Conservation (phyloP, 2,113 vertebrate species). For the Nerophis lumbriciformis region DNA sequence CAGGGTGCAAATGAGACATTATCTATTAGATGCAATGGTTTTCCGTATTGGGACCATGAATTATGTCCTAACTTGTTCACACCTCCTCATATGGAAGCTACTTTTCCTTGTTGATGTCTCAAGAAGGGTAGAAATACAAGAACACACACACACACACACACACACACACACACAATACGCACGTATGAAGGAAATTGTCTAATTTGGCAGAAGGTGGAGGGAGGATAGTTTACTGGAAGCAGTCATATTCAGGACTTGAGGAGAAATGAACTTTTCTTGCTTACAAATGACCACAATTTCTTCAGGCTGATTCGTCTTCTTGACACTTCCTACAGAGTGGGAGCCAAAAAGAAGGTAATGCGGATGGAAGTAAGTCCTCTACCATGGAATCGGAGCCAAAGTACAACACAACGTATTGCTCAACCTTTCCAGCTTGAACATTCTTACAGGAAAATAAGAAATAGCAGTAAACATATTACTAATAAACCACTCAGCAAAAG, state of each 20-base stretch:
- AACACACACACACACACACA: too few relatives aligned
- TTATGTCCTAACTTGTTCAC: too few relatives aligned
- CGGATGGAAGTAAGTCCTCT: not conserved
- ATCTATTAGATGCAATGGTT: too few relatives aligned
- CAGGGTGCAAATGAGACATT: too few relatives aligned
- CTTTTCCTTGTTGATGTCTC: too few relatives aligned
- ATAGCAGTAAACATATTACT: constrained; percentile 8
- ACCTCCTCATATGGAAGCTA: too few relatives aligned
- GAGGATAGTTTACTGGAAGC: not conserved
- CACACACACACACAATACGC: too few relatives aligned
- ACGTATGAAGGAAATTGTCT: not conserved
- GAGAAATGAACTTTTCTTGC: not conserved
- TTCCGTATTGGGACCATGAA: too few relatives aligned
- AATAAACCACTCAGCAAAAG: not conserved
- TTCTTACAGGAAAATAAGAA: not conserved
- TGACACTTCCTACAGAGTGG: constrained; percentile 1
- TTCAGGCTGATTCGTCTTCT: constrained; percentile 5
- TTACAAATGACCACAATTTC: not conserved
- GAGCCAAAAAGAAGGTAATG: not conserved
- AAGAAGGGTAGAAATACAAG: too few relatives aligned
- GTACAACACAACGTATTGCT: constrained; percentile 3
- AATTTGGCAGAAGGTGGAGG: constrained; percentile 1
- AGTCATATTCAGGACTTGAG: not conserved
- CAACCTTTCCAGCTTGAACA: constrained; percentile 6
- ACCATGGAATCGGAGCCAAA: constrained; percentile 26